Evolutionary conservation across 2,888 invertebrate species (phyloP), one percentile per base, ranked within the genome.

Genomic region (Nysson spinosus): DNA sequence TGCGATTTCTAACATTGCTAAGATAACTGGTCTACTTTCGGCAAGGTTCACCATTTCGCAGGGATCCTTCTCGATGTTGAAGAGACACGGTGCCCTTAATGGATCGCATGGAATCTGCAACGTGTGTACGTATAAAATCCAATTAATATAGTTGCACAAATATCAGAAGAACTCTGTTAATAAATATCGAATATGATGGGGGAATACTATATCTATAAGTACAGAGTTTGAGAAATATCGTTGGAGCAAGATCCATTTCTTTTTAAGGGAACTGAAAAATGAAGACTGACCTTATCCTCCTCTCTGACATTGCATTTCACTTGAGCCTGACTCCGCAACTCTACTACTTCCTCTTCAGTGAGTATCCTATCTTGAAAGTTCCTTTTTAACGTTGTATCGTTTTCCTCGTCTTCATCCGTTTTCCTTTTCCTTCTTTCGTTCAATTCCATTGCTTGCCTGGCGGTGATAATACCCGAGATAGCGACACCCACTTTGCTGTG

Each of bases 21-120:
- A 69, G 3, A 90, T 82, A 14, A 85, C 63, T 0, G 88, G 88
- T 9, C 87, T 69, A 3, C 75, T 65, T 0, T 80, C 68, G 0
- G 89, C 89, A 19, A 90, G 80, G 77, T 90, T 90, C 14, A 86
- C 79, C 64, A 72, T 72, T 69, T 88, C 88, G 69, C 88, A 88
- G 2, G 88, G 88, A 68, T 88, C 88, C 4, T 83, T 82, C 7
- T 74, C 68, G 46, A 88, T 73, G 72, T 88, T 83, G 72, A 88
- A 88, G 1, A 88, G 78, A 39, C 88, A 88, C 0, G 88, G 86
- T 0, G 82, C 62, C 44, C 70, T 69, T 7, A 77, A 57, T 0
- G 87, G 84, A 14, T 84, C 60, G 52, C 88, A 88, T 2, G 70
- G 43, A 2, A 82, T 46, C 83, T 83, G 46, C 11, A 62, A n/a